Base-by-base conservation (phyloP, 2,113 vertebrate genomes). In the Fregetta grallaria region DNA sequence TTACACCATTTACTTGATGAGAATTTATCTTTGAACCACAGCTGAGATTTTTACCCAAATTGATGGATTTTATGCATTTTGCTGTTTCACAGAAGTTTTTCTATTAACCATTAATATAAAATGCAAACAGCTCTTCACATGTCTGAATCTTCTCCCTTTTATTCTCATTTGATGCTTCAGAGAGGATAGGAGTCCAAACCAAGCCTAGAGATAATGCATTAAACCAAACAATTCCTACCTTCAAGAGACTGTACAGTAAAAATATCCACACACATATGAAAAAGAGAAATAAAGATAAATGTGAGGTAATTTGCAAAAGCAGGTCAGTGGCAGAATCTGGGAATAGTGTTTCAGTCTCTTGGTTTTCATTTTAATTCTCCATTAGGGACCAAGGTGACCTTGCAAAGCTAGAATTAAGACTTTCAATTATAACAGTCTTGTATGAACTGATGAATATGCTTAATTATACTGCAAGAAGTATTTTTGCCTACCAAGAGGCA, bases 391-490 rank as follows among this genome's bases (percentile, higher is more conserved):
- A 92, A 93, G 68, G 86, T 93, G 88, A 90, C 95, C 73, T 96
- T 75, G 80, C 30, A 92, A 81, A 86, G 88, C 40, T 52, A 72
- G 90, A 92, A 80, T 89, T 55, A 93, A 92, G 68, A 65, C 38
- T 92, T 94, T 92, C 68, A 92, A 88, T 96, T 96, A 92, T n/a
- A 93, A 88, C 8, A 50, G 25, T 75, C 83, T 86, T 86, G 36
- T n/a, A 71, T 11, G 49, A 93, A 78, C 15, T 87, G 79, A 95
- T 73, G 67, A 94, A 92, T 78, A 68, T 21, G 30, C 20, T 86
- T 68, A 92, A 74, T 94, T 92, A 92, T 7, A 67, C 36, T 20
- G 12, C 61, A 84, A 74, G 88, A 88, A 92, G 62, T 80, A 96
- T 7, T 76, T 91, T 68, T 88, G 50, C 38, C 81, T 88, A 42